These are phyloP conservation scores for Oligia strigilis DNA, from an alignment of 2,888 invertebrate species.

Conservation along the genomic window DNA sequence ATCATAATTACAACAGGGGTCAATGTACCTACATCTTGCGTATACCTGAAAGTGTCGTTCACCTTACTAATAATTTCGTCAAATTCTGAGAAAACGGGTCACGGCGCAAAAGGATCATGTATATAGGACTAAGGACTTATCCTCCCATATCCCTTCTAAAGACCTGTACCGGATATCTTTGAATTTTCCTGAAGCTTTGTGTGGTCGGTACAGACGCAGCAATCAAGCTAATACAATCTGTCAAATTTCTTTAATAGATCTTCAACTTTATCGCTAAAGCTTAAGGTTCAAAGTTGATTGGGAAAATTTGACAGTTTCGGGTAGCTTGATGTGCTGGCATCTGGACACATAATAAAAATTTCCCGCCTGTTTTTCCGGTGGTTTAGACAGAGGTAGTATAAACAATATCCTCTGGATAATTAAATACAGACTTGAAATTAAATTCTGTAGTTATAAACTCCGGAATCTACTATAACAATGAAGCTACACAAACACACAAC, in stretches of 20 bases:
- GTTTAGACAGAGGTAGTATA: neutral
- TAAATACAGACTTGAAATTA: neutral
- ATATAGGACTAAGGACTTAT: neutral
- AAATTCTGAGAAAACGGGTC: conserved; percentile 24
- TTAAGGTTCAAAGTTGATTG: too few species aligned
- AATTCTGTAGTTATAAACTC: neutral
- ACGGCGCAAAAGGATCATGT: neutral
- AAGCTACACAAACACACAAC: neutral
- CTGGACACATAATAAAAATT: neutral
- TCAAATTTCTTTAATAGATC: too few species aligned
- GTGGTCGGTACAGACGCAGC: too few species aligned
- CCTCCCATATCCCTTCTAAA: neutral
- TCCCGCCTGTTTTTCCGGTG: neutral
- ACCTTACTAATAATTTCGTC: conserved; percentile 9
- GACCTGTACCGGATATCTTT: conserved; percentile 20
- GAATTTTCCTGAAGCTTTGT: conserved; percentile 15
- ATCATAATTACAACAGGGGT: neutral
- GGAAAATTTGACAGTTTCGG: too few species aligned
- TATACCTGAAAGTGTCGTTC: neutral
- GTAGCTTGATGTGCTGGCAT: too few species aligned
- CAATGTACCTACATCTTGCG: neutral
- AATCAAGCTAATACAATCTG: too few species aligned
- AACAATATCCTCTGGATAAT: neutral
- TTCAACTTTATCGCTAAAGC: too few species aligned
- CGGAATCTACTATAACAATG: conserved; percentile 7